Conservation (phyloP, 2,113 vertebrate species). For the Fulica atra region DNA sequence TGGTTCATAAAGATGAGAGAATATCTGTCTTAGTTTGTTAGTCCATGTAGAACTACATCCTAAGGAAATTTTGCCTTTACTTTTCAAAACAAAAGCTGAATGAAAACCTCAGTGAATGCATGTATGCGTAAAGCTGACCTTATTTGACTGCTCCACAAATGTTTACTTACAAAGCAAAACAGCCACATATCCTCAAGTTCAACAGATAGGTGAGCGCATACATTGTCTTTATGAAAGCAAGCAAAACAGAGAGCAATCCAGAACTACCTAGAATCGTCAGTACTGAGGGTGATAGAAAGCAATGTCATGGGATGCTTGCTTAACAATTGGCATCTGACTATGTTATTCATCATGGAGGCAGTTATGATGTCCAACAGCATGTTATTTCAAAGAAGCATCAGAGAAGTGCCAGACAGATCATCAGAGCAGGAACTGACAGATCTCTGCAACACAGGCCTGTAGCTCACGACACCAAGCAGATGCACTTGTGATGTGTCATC, state of each 20-base stretch:
- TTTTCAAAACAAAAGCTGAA: background rate
- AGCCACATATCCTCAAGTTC: background rate
- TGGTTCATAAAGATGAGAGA: background rate
- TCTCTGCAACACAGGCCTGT: constrained; percentile 15
- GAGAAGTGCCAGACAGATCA: background rate
- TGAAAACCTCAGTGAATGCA: background rate
- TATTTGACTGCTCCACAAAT: background rate
- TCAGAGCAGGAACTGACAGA: background rate
- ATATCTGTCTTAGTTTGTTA: background rate
- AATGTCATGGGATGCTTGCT: background rate
- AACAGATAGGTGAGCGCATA: background rate
- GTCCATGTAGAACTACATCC: background rate
- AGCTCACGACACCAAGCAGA: constrained; percentile 38
- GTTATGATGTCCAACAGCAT: background rate
- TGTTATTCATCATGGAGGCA: background rate
- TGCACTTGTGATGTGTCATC: constrained; percentile 60
- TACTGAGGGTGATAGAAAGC: background rate
- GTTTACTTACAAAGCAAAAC: background rate
- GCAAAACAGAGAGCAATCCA: background rate
- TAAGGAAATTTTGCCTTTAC: background rate
- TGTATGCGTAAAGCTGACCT: background rate
- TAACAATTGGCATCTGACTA: background rate
- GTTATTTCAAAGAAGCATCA: background rate
- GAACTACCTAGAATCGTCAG: background rate
- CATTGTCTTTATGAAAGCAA: background rate